phyloP scores from a whole-genome alignment of 2,113 vertebrate genomes.

The Octodon degus region DNA sequence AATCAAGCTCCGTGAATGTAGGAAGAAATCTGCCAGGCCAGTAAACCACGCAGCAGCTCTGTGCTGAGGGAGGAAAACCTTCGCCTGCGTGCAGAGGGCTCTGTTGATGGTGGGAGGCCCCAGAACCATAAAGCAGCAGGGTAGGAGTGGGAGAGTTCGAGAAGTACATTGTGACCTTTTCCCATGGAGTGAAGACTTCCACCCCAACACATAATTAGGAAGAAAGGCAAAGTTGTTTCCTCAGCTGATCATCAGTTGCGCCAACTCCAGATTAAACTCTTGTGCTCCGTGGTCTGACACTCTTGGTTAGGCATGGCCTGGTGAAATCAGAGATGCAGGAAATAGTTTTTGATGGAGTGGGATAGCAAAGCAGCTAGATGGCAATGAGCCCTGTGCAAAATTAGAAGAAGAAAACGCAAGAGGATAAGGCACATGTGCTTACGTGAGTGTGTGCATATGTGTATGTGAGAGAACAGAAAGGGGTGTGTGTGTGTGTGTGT shows the following conservation, averaged over 20 bases:
- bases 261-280: conserved; percentile 82
- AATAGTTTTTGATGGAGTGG: conserved; percentile 86
- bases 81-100: not conserved
- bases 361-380: conserved; percentile 83
- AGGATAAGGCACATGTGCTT: not conserved
- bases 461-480: not conserved
- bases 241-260: conserved; percentile 78
- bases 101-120: not conserved
- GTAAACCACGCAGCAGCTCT: not conserved
- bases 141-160: not conserved
- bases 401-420: conserved; percentile 61
- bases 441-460: not conserved
- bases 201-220: conserved; percentile 79
- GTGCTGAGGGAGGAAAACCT: not conserved
- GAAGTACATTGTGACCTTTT: conserved; percentile 34
- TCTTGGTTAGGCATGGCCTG: conserved; percentile 85
- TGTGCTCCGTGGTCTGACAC: conserved; percentile 80
- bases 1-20: not conserved
- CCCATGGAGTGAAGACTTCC: conserved; percentile 75
- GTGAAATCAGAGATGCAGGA: conserved; percentile 89
- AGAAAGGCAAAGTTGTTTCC: conserved; percentile 79
- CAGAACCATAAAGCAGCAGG: not conserved
- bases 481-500: not conserved
- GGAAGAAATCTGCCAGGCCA: not conserved
- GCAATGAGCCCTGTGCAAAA: conserved; percentile 78